Base-by-base conservation (phyloP, 1,140 invertebrate species). In the Macrosteles quadrilineatus region DNA sequence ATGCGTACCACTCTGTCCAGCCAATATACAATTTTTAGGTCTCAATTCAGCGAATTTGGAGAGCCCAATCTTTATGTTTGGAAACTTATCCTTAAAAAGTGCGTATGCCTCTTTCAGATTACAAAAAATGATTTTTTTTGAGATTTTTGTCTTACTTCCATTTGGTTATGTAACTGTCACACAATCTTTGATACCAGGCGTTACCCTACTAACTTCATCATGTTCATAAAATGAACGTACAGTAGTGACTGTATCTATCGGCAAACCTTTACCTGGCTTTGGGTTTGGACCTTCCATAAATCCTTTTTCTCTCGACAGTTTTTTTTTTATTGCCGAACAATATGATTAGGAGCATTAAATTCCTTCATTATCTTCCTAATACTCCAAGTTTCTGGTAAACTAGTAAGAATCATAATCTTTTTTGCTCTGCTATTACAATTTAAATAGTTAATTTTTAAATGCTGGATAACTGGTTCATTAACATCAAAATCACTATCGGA, bases 11-110 rank as follows among this genome's bases (percentile, higher is more conserved):
- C 40, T 64, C n/a, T 30, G 36, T 21, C 74, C 74, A 17, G 75
- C 71, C 14, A 75, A 64, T 21, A 75, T 53, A 65, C 75, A 75
- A 53, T 74, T 29, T 69, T 72, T 69, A 2, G 75, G 75, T 23
- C 73, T 67, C 47, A 75, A 69, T 17, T 47, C 14, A 32, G 73
- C 69, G n/a, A 75, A 75, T 67, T 70, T 71, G 17, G 71, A 73
- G 55, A 74, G 74, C 32, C 73, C 73, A 69, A 53, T 67, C 65
- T 76, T 71, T n/a, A 47, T 17, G 17, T 75, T 62, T 50, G 70
- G 64, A 63, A 25, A 55, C 27, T 68, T 68, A 25, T 68, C 21
- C 19, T 55, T 55, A 23, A 55, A 55, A 14, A 12, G 23, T 64
- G 59, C n/a, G 23, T 55, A 23, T 55, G 50, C 50, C 21, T 55